A percentile compares a stretch with the other conserved stretches of the same genome.
Evolutionary conservation across 2,797 vertebrate species (phyloP).

Genomic region (Phrynocephalus guinanensis): DNA sequence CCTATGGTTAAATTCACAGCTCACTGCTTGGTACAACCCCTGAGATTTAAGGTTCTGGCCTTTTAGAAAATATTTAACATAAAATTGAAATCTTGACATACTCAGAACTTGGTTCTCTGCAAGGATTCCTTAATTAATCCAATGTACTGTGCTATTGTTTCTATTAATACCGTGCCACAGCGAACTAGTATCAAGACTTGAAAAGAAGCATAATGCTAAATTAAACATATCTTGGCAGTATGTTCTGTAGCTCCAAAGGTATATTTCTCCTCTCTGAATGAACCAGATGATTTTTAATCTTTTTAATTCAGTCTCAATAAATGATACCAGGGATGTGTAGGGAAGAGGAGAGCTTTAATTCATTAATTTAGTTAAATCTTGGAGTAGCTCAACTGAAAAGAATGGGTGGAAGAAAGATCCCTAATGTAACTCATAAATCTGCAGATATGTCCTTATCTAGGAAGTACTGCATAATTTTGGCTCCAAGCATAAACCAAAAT

Average conservation of each 20-base stretch:
- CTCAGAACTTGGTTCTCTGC: slow-evolving; percentile 84
- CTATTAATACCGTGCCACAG: slow-evolving; percentile 77
- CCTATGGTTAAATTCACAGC: slow-evolving; percentile 91
- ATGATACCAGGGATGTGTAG: slow-evolving; percentile 48
- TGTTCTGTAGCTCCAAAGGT: slow-evolving; percentile 51
- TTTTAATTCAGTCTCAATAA: slow-evolving; percentile 67
- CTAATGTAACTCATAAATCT: not conserved
- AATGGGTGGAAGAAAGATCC: slow-evolving; percentile 15
- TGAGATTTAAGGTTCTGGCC: slow-evolving; percentile 91
- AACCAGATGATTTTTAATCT: slow-evolving; percentile 64
- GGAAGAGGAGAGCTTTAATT: not conserved
- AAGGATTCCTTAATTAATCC: slow-evolving; percentile 88
- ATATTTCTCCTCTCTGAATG: slow-evolving; percentile 52
- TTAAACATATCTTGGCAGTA: slow-evolving; percentile 78
- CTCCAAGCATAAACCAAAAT: not conserved
- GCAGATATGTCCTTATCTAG: not conserved
- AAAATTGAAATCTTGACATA: slow-evolving; percentile 91
- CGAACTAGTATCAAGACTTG: slow-evolving; percentile 79
- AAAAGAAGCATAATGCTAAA: slow-evolving; percentile 80
- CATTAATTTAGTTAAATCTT: slow-evolving; percentile 66
- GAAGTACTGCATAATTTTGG: not conserved
- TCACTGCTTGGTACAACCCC: slow-evolving; percentile 86
- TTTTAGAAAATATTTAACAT: slow-evolving; percentile 93
- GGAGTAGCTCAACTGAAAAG: slow-evolving; percentile 62
- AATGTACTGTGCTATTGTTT: slow-evolving; percentile 81